A percentile compares a stretch with the other conserved stretches of the same genome.
phyloP scores from a whole-genome alignment of 2,888 invertebrate genomes.

The Penaeus monodon region DNA sequence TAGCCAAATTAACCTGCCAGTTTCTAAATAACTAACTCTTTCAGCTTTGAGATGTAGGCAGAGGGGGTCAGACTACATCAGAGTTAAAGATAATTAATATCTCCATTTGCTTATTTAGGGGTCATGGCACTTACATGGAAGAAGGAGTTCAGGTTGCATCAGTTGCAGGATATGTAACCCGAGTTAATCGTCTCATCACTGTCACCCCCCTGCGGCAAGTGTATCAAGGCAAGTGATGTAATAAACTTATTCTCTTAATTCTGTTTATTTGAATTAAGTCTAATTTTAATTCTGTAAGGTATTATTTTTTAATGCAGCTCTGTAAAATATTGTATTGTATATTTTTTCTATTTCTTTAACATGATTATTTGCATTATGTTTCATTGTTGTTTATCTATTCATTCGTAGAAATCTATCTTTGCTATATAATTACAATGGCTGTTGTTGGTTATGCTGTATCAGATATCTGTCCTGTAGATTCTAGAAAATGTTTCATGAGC shows the following conservation, averaged over 20 bases:
- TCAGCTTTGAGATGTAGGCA: not conserved
- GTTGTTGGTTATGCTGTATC: too few relatives aligned
- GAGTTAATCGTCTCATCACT: constrained; percentile 94
- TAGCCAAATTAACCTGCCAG: too few relatives aligned
- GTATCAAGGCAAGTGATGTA: constrained; percentile 43
- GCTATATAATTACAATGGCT: too few relatives aligned
- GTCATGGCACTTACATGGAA: constrained; percentile 93
- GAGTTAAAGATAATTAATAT: constrained; percentile 6
- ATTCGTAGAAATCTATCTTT: too few relatives aligned
- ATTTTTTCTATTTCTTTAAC: too few relatives aligned
- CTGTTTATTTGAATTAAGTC: not conserved
- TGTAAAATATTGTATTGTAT: not conserved
- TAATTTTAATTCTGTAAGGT: not conserved
- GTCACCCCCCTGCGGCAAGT: constrained; percentile 79
- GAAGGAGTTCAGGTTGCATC: constrained; percentile 86
- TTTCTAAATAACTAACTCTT: not conserved
- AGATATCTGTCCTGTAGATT: too few relatives aligned
- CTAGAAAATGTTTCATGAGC: too few relatives aligned
- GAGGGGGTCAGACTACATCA: not conserved
- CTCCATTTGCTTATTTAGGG: constrained; percentile 75
- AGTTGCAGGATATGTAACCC: constrained; percentile 92
- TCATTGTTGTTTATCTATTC: too few relatives aligned
- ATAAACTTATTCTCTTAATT: not conserved
- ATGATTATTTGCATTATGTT: too few relatives aligned
- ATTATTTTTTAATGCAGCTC: not conserved